phyloP scores from a whole-genome alignment of 1,140 invertebrate genomes.

The Panagrolaimus sp. region DNA sequence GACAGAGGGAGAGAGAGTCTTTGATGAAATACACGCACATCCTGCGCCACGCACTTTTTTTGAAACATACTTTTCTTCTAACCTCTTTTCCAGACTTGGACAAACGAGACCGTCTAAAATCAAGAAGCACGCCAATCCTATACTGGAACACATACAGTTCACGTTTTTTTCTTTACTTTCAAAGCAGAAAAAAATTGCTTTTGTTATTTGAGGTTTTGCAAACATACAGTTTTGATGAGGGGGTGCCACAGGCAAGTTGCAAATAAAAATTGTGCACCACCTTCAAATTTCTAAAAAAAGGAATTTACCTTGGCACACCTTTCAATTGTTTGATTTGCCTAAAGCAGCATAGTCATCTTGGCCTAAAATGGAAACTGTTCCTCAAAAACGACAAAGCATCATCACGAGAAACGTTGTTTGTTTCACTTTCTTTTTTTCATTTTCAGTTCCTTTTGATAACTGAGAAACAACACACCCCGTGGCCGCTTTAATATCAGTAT shows the following conservation, averaged over 20 bases:
- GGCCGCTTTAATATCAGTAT: too few species aligned
- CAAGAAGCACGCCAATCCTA: neutral
- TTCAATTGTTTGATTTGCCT: constrained; percentile 18
- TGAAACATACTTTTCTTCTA: too few species aligned
- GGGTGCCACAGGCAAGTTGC: constrained; percentile 8
- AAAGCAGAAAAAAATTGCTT: too few species aligned
- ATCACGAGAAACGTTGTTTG: too few species aligned
- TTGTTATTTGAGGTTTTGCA: constrained; percentile 12
- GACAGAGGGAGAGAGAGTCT: neutral
- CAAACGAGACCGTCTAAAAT: too few species aligned
- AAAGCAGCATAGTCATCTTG: neutral
- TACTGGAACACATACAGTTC: constrained; percentile 9
- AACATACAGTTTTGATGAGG: constrained; percentile 13
- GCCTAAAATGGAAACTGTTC: too few species aligned
- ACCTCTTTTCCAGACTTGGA: too few species aligned
- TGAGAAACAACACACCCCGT: too few species aligned
- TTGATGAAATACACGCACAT: constrained; percentile 1
- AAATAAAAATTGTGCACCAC: neutral
- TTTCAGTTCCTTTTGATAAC: too few species aligned
- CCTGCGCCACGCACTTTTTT: too few species aligned
- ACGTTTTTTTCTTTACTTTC: neutral
- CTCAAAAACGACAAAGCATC: too few species aligned
- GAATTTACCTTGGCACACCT: neutral
- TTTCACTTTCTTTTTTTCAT: too few species aligned
- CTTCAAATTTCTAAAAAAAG: neutral